A percentile compares a stretch with the other conserved stretches of the same genome.
These are phyloP conservation scores for Plagodis dolabraria DNA, from an alignment of 2,888 invertebrate species.

Conservation along the genomic window DNA sequence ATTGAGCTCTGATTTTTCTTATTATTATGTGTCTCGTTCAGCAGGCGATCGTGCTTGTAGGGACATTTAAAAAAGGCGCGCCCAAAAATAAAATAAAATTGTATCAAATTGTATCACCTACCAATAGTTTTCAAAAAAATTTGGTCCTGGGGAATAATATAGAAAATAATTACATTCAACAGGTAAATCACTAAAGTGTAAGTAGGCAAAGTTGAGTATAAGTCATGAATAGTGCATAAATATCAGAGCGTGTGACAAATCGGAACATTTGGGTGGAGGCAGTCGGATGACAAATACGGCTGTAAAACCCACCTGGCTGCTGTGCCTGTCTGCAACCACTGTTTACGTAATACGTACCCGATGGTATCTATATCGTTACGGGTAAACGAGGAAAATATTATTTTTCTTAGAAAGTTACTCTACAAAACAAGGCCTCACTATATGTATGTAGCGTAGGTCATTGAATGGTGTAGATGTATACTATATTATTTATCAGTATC, in stretches of 20 bases:
- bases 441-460: no score
- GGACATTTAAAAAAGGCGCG: no score
- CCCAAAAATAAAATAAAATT: no score
- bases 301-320: constrained; percentile 74
- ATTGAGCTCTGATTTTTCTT: no score
- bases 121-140: no score
- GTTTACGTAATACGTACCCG: constrained; percentile 49
- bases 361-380: constrained; percentile 42
- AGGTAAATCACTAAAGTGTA: constrained; percentile 13
- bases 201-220: constrained; percentile 8
- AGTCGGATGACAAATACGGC: constrained; percentile 74
- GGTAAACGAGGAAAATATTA: constrained; percentile 34
- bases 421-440: background rate
- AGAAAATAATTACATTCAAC: no score
- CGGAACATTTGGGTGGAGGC: constrained; percentile 63
- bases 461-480: no score
- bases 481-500: no score
- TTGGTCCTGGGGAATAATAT: no score
- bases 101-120: no score
- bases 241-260: constrained; percentile 69
- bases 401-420: background rate
- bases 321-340: constrained; percentile 64
- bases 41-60: no score
- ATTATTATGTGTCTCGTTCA: no score
- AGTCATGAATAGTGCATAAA: constrained; percentile 56